Evolutionary conservation across 2,113 vertebrate species (phyloP).

Genomic region (Paracanthobrama guichenoti): DNA sequence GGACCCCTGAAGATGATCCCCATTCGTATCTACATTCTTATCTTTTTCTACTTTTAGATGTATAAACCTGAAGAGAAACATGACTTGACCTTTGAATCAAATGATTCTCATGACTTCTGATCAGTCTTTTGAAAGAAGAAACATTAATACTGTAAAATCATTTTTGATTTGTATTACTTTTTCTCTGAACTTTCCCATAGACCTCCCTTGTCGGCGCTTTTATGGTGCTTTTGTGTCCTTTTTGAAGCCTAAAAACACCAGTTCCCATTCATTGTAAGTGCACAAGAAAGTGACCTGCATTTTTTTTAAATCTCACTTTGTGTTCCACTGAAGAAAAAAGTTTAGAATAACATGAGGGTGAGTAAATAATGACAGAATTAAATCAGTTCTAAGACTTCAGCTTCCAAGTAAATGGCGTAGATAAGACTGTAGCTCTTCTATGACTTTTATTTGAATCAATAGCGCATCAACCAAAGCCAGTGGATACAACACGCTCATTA

Average conservation of each 20-base stretch:
- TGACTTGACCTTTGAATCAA: not conserved
- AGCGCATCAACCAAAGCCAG: slow-evolving; percentile 40
- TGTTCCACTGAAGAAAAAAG: not conserved
- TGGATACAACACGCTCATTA: slow-evolving; percentile 44
- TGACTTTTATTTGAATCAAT: slow-evolving; percentile 55
- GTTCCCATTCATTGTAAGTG: too few species aligned
- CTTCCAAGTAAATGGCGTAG: slow-evolving; percentile 21
- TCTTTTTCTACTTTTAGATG: not conserved
- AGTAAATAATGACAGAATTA: slow-evolving; percentile 30
- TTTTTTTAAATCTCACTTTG: not conserved
- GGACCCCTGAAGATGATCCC: not conserved
- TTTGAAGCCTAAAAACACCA: too few species aligned
- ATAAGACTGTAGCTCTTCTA: slow-evolving; percentile 37
- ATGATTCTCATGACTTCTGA: not conserved
- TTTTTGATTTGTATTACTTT: not conserved
- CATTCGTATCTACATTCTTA: not conserved
- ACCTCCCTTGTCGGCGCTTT: not conserved
- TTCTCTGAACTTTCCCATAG: not conserved
- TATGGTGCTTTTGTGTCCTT: too few species aligned
- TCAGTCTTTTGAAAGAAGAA: not conserved
- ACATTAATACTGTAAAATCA: not conserved
- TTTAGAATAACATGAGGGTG: not conserved
- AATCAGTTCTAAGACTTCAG: not conserved
- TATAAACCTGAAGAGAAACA: not conserved
- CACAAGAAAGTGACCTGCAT: too few species aligned